A percentile compares a stretch with the other conserved stretches of the same genome.
phyloP scores from a whole-genome alignment of 2,113 vertebrate genomes.

The Ramphastos sulfuratus region DNA sequence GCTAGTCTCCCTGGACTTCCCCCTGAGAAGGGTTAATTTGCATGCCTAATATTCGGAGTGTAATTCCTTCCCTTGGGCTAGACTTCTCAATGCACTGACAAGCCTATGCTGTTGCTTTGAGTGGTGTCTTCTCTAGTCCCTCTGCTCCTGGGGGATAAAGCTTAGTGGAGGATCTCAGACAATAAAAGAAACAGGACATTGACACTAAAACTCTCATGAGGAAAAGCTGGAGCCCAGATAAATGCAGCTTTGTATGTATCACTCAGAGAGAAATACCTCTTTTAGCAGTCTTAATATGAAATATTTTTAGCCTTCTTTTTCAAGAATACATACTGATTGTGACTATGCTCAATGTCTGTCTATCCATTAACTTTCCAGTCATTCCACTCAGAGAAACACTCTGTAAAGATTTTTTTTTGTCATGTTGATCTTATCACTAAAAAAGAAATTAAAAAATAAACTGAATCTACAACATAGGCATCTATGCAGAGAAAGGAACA shows the following conservation, averaged over 20 bases:
- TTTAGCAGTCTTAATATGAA: neutral
- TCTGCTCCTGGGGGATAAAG: neutral
- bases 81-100: neutral
- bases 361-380: neutral
- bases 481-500: neutral
- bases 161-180: neutral
- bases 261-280: neutral
- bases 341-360: neutral
- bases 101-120: neutral
- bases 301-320: neutral
- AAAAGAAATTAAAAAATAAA: neutral
- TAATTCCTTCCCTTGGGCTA: slow-evolving; percentile 10
- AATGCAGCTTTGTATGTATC: neutral
- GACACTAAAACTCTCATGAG: neutral
- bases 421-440: neutral
- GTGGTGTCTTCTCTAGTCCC: neutral
- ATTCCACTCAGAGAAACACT: neutral
- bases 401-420: neutral
- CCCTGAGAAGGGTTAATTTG: slow-evolving; percentile 10
- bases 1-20: neutral
- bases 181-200: neutral
- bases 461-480: neutral
- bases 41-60: slow-evolving; percentile 3
- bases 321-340: neutral
- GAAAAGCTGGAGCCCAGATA: neutral